phyloP scores from a whole-genome alignment of 2,113 vertebrate species.

The Cnemophilus loriae region DNA sequence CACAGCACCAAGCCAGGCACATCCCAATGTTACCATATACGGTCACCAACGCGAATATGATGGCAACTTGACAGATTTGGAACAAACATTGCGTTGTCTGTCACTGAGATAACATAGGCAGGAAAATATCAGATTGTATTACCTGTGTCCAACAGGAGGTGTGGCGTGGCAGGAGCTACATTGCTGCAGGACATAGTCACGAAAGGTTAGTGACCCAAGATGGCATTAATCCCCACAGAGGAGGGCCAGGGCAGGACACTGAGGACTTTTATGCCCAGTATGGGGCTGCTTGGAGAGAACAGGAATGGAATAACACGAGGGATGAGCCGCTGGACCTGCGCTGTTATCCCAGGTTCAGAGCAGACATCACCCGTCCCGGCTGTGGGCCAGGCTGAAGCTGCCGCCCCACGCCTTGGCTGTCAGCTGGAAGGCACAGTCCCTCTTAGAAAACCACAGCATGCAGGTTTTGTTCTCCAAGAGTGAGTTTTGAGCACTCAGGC shows the following conservation, averaged over 20 bases:
- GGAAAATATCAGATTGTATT: conserved; percentile 61
- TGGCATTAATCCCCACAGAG: background rate
- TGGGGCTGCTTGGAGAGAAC: background rate
- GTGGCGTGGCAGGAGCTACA: background rate
- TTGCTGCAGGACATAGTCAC: background rate
- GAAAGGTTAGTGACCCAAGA: conserved; percentile 14
- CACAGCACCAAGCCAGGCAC: background rate
- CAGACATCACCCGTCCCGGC: accelerated
- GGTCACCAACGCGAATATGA: conserved; percentile 32
- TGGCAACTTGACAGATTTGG: conserved; percentile 61
- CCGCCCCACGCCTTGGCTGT: accelerated
- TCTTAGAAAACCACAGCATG: background rate
- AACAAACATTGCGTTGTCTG: conserved; percentile 37
- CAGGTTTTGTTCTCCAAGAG: background rate
- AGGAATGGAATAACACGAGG: background rate
- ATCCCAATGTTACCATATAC: conserved; percentile 39
- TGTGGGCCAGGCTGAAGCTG: background rate
- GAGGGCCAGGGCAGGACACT: background rate
- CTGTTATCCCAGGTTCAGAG: background rate
- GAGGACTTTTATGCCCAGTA: background rate
- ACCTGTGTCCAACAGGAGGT: conserved; percentile 41
- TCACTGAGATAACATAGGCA: conserved; percentile 4
- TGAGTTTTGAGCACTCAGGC: background rate
- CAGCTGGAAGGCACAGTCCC: background rate
- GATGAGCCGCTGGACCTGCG: background rate